Conservation (phyloP, 2,113 vertebrate genomes). For the Dascyllus trimaculatus region DNA sequence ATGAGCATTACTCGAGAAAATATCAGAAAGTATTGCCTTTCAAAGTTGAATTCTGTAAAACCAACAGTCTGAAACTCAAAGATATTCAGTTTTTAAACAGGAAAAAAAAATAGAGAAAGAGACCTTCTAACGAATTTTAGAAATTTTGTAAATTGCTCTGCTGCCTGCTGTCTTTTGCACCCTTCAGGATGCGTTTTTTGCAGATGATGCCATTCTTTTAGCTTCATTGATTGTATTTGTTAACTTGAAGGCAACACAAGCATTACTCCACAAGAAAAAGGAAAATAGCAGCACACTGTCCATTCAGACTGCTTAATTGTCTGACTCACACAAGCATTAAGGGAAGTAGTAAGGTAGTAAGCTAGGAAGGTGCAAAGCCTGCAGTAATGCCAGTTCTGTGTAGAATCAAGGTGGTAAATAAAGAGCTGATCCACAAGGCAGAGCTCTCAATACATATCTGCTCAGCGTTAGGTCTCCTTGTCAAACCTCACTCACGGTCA, state of each 20-base stretch:
- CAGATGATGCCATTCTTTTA: neutral
- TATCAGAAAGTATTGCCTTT: no score
- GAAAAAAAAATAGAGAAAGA: no score
- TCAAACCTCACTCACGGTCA: conserved; percentile 43
- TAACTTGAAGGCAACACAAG: neutral
- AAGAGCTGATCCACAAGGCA: conserved; percentile 41
- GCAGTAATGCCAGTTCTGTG: conserved; percentile 30
- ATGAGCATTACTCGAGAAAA: no score
- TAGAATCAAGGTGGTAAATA: conserved; percentile 39
- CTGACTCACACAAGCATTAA: conserved; percentile 8
- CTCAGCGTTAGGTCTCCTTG: conserved; percentile 37
- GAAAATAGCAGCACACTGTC: neutral
- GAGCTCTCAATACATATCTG: conserved; percentile 19
- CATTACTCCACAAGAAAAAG: no score
- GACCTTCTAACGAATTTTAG: no score
- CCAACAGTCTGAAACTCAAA: no score
- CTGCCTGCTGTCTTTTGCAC: neutral
- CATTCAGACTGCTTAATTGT: conserved; percentile 1
- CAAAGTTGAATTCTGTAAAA: no score
- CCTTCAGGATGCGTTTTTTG: neutral
- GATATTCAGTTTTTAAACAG: no score
- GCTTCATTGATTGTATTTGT: neutral
- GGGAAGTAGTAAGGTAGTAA: conserved; percentile 18
- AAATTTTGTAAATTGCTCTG: no score
- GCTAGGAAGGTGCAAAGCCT: conserved; percentile 20